Evolutionary conservation across 2,797 vertebrate genomes (phyloP).

Genomic region (Staurois parvus): DNA sequence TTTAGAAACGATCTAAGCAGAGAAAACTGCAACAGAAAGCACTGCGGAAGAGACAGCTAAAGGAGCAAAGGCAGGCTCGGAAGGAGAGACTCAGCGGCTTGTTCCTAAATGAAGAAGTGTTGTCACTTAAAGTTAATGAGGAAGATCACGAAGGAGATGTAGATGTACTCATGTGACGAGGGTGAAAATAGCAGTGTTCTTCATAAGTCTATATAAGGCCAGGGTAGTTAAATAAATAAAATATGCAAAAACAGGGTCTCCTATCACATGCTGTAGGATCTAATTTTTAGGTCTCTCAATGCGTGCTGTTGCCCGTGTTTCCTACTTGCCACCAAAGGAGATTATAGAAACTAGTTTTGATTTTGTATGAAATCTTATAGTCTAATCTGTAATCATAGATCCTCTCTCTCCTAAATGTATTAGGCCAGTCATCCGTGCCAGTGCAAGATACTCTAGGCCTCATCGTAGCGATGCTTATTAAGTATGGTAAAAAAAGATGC

Average conservation of each 20-base stretch:
- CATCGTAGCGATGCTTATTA: too few relatives aligned
- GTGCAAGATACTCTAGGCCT: too few relatives aligned
- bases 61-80: conserved; percentile 95
- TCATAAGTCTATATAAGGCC: conserved; percentile 79
- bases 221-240: not conserved
- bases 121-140: conserved; percentile 93
- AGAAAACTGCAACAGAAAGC: conserved; percentile 97
- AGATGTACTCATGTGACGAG: conserved; percentile 96
- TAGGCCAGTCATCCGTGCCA: too few relatives aligned
- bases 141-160: conserved; percentile 88
- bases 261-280: not conserved
- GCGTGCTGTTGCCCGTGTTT: too few relatives aligned
- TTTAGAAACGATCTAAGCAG: conserved; percentile 96
- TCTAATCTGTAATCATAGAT: not conserved
- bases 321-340: too few relatives aligned
- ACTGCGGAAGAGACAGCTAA: conserved; percentile 93
- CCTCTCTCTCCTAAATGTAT: too few relatives aligned
- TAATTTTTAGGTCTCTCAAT: too few relatives aligned
- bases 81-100: conserved; percentile 96
- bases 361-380: not conserved
- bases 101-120: conserved; percentile 97
- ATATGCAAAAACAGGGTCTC: not conserved
- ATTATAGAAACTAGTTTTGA: not conserved
- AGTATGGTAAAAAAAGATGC: too few relatives aligned
- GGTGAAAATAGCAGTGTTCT: conserved; percentile 86